Evolutionary conservation across 2,797 vertebrate species (phyloP), one percentile per base, ranked within the genome.

Genomic region (Chelon auratus): DNA sequence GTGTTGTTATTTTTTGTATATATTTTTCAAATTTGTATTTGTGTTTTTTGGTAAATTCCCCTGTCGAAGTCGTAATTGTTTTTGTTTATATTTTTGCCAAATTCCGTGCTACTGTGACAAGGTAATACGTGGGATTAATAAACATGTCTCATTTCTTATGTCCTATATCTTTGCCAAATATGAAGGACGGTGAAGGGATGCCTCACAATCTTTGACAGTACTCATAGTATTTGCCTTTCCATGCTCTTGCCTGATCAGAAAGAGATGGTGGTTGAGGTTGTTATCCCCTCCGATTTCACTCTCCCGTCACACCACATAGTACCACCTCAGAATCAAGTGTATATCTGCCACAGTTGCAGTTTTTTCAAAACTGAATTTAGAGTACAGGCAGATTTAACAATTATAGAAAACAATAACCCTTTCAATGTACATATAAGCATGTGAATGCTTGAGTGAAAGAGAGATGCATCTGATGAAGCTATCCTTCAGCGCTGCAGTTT

Each of bases 111-210:
- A 22, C 22, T 22, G 22, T 22, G 22, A 22, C 22, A 22, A 22
- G 22, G 22, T 22, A 22, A 22, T 22, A 22, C 22, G 2, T 22
- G 22, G 22, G 22, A 22, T 22, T 22, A 22, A 22, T 22, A 22
- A 22, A 22, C 22, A 22, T 22, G 22, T 22, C 22, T 22, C 2
- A 22, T 22, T 22, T 22, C 22, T 22, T 22, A 22, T 22, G 22
- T 22, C 22, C 2, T 22, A 22, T 22, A 22, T 22, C 22, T 22
- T 22, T 22, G 22, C 22, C 22, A 22, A 22, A 22, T 22, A 22
- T 33, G 43, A 53, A 17, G 62, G 52, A 40, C 59, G 65, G 66
- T 62, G 64, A 52, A 26, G 10, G 61, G 18, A 59, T 33, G 37
- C 45, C 57, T n/a, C 14, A 1, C 13, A 37, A 53, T 57, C 56